Percentiles rank a stretch among this genome's conserved stretches.
These are phyloP conservation scores for Axis porcinus DNA, from an alignment of 2,113 vertebrate genomes.

Conservation along the genomic window DNA sequence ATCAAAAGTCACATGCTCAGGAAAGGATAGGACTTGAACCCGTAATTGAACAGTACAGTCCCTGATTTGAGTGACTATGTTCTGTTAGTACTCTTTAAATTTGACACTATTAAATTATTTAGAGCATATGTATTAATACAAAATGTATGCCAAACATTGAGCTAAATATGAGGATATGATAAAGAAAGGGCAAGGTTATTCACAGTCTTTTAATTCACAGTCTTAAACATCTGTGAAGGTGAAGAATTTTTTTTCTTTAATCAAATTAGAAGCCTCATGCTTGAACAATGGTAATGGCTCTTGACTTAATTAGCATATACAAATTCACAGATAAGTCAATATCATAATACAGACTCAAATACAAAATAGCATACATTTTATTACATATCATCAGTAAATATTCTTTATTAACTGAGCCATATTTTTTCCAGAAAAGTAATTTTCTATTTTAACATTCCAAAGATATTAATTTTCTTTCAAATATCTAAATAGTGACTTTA, in stretches of 20 bases:
- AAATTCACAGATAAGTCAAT: background rate
- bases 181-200: background rate
- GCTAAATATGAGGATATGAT: background rate
- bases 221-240: background rate
- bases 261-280: background rate
- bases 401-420: constrained; percentile 4
- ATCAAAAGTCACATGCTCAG: background rate
- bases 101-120: background rate
- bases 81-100: background rate
- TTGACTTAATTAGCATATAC: background rate
- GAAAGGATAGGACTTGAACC: background rate
- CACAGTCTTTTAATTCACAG: background rate
- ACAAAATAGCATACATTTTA: background rate
- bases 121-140: background rate
- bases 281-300: background rate
- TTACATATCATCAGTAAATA: background rate
- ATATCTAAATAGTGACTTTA: background rate
- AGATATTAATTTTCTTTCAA: background rate
- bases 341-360: background rate
- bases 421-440: background rate
- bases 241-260: background rate
- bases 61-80: background rate
- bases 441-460: background rate
- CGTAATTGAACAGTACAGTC: background rate
- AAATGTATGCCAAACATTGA: background rate